Evolutionary conservation across 2,888 invertebrate genomes (phyloP).

Genomic region (Merodon equestris): DNA sequence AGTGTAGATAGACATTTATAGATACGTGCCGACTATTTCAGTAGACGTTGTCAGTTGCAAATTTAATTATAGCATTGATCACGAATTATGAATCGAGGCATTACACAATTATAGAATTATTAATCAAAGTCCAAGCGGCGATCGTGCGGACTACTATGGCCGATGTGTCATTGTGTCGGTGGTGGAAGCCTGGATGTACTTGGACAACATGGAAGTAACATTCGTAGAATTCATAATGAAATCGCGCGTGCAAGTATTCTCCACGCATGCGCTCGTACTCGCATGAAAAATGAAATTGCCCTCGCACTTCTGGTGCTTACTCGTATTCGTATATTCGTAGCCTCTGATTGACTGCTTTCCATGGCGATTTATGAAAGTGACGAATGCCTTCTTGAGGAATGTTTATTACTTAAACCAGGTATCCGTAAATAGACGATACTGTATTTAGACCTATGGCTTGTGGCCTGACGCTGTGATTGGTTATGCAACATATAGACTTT

Average conservation of each 20-base stretch:
- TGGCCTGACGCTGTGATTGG: too few species aligned
- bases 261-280: constrained; percentile 34
- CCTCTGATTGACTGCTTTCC: constrained; percentile 52
- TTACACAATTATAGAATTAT: constrained; percentile 63
- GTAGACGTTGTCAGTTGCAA: constrained; percentile 20
- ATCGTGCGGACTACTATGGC: constrained; percentile 35
- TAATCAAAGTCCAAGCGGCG: constrained; percentile 43
- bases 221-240: constrained; percentile 53
- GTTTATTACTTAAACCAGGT: constrained; percentile 46
- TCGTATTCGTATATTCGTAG: too few species aligned
- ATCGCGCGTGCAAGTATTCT: constrained; percentile 57
- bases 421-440: constrained; percentile 37
- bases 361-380: constrained; percentile 66
- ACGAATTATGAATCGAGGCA: constrained; percentile 50
- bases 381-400: constrained; percentile 58
- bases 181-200: constrained; percentile 9
- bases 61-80: constrained; percentile 41
- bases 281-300: constrained; percentile 62
- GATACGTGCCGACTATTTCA: background rate
- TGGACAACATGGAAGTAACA: constrained; percentile 59
- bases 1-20: constrained; percentile 20
- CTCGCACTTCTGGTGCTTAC: constrained; percentile 12
- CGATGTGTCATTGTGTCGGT: constrained; percentile 55
- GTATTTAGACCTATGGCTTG: background rate
- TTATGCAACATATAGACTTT: too few species aligned